A percentile compares a stretch with the other conserved stretches of the same genome.
Conservation (phyloP, 2,797 vertebrate genomes). For the Danio tinwini region DNA sequence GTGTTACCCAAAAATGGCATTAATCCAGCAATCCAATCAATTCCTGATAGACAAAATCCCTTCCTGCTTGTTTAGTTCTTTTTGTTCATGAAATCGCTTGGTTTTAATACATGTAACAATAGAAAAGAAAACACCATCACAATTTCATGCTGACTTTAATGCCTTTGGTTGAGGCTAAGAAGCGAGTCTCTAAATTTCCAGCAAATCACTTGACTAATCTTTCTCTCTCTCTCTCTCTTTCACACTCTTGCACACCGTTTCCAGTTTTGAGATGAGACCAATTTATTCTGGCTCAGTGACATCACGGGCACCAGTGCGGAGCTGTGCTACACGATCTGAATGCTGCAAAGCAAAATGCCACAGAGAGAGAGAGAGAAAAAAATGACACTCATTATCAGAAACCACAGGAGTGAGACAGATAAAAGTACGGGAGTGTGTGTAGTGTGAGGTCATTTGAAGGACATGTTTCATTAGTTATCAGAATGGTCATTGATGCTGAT, state of each 20-base stretch:
- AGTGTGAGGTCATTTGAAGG: conserved; percentile 31
- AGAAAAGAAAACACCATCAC: neutral
- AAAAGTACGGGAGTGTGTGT: conserved; percentile 25
- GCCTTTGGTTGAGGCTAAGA: neutral
- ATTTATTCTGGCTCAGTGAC: conserved; percentile 74
- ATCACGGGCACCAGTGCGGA: conserved; percentile 42
- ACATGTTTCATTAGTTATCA: conserved; percentile 4
- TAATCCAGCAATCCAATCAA: neutral
- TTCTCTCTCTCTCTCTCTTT: conserved; percentile 5
- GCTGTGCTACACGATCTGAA: conserved; percentile 65
- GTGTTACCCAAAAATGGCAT: neutral
- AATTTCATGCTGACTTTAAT: neutral
- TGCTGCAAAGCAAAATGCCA: conserved; percentile 60
- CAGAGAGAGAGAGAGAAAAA: conserved; percentile 48
- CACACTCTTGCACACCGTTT: conserved; percentile 13
- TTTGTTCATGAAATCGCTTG: neutral
- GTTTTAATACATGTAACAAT: neutral
- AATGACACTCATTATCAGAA: conserved; percentile 68
- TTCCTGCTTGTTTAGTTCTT: neutral
- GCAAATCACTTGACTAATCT: neutral
- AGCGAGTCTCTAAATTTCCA: conserved; percentile 4
- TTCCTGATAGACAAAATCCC: neutral
- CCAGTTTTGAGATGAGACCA: conserved; percentile 58
- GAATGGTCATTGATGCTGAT: conserved; percentile 28
- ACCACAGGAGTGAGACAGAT: conserved; percentile 59